Evolutionary conservation across 2,113 vertebrate species (phyloP).

Genomic region (Alouatta palliata): DNA sequence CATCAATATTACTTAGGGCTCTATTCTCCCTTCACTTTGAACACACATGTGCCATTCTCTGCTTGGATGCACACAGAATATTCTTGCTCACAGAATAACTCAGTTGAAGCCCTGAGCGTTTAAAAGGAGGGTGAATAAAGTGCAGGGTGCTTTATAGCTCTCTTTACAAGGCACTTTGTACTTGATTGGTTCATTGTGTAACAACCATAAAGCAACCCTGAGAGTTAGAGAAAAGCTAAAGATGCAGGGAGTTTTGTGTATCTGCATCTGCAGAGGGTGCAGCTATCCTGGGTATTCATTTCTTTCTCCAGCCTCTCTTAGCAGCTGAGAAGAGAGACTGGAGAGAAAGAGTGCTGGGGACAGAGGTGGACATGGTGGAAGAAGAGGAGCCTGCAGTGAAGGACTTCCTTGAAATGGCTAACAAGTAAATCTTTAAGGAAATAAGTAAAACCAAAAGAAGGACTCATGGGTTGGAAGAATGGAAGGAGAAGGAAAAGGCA

Average conservation of each 20-base stretch:
- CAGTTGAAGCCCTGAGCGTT: neutral
- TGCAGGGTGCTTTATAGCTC: neutral
- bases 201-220: neutral
- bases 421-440: neutral
- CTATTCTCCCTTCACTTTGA: neutral
- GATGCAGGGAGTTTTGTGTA: neutral
- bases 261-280: neutral
- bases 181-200: neutral
- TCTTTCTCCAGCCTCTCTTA: neutral
- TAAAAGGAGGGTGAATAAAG: neutral
- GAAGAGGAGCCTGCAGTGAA: neutral
- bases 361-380: neutral
- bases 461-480: neutral
- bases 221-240: slow-evolving; percentile 2
- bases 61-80: neutral
- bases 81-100: neutral
- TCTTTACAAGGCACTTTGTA: neutral
- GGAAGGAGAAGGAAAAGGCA: neutral
- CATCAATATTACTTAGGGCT: neutral
- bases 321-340: neutral
- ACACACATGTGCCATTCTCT: neutral
- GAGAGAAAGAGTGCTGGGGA: neutral
- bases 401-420: neutral
- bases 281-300: neutral
- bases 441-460: neutral